These are phyloP conservation scores for Corythornis madagascariensis DNA, from an alignment of 2,113 vertebrate species.

Conservation along the genomic window DNA sequence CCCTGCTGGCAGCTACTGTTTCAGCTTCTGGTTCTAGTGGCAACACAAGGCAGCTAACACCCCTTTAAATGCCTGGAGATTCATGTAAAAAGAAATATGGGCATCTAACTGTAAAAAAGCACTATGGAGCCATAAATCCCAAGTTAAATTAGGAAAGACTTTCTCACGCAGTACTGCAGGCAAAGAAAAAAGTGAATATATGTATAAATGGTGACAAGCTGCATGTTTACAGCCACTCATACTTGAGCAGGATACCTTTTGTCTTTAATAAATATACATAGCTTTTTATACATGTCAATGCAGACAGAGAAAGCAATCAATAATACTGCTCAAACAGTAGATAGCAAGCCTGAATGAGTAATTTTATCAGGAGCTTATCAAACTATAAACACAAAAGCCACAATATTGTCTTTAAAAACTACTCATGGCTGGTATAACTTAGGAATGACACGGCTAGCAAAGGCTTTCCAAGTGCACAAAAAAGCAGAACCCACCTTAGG, in stretches of 20 bases:
- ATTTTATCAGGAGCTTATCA: constrained; percentile 7
- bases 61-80: constrained; percentile 7
- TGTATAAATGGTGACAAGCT: background rate
- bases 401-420: background rate
- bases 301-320: background rate
- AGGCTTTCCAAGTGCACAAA: background rate
- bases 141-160: constrained; percentile 23
- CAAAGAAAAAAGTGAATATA: background rate
- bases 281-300: background rate
- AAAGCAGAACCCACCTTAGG: background rate
- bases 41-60: background rate
- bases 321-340: background rate
- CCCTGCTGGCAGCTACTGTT: constrained; percentile 4
- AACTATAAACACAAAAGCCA: background rate
- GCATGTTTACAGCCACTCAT: background rate
- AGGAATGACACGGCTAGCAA: background rate
- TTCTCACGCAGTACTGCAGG: background rate
- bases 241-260: background rate
- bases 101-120: constrained; percentile 33
- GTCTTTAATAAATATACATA: background rate
- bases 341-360: background rate
- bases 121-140: background rate
- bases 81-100: constrained; percentile 35
- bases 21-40: background rate
- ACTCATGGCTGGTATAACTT: background rate